Percentiles rank a stretch among this genome's conserved stretches.
phyloP scores from a whole-genome alignment of 2,797 vertebrate species.

The Hippocampus kuda region DNA sequence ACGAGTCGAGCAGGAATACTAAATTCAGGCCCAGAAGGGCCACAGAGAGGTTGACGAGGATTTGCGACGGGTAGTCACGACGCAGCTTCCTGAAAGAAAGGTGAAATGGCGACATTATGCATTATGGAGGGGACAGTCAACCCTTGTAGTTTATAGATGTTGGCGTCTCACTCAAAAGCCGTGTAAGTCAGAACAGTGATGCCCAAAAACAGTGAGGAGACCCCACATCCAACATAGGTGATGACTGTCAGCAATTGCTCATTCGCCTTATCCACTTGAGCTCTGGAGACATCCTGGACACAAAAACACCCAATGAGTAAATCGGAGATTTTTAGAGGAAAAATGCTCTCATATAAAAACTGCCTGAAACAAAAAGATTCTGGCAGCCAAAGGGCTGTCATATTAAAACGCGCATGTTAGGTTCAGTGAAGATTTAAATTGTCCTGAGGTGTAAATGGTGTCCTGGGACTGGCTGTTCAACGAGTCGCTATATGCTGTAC shows the following conservation, averaged over 20 bases:
- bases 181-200: conserved; percentile 75
- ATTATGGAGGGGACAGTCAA: too few relatives aligned
- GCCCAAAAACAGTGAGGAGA: conserved; percentile 81
- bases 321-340: too few relatives aligned
- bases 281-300: conserved; percentile 71
- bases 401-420: too few relatives aligned
- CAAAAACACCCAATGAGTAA: background rate
- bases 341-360: too few relatives aligned
- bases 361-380: too few relatives aligned
- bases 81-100: conserved; percentile 65
- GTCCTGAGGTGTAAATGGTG: too few relatives aligned
- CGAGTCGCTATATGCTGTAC: too few relatives aligned
- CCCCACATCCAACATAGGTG: conserved; percentile 77
- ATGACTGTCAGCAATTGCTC: conserved; percentile 72
- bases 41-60: conserved; percentile 79
- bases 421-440: too few relatives aligned
- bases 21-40: conserved; percentile 79
- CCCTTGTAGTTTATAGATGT: background rate
- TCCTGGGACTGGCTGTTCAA: too few relatives aligned
- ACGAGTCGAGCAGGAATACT: conserved; percentile 76
- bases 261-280: conserved; percentile 53
- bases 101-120: background rate
- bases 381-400: too few relatives aligned
- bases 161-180: conserved; percentile 73
- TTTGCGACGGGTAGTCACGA: conserved; percentile 81